Evolutionary conservation across 2,888 invertebrate genomes (phyloP).

Genomic region (Pyrgus malvae): DNA sequence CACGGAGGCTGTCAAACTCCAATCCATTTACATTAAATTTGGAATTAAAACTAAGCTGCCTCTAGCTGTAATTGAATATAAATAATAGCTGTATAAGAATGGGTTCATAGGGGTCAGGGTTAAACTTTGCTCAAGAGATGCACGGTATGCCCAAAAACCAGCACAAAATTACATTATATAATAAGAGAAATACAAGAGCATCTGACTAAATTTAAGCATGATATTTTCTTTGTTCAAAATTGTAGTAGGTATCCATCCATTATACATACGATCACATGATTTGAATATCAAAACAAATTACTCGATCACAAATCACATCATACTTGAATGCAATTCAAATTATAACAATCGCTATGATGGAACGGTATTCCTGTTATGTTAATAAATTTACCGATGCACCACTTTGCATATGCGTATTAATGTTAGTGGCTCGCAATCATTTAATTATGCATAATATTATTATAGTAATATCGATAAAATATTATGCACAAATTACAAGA

Average conservation of each 20-base stretch:
- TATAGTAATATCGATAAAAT: neutral
- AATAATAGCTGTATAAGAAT: too few relatives aligned
- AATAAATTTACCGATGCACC: conserved; percentile 32
- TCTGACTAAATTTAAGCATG: neutral
- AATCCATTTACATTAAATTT: too few relatives aligned
- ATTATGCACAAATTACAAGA: too few relatives aligned
- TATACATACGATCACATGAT: conserved; percentile 49
- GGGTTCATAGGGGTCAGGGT: too few relatives aligned
- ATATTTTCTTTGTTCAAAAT: conserved; percentile 1
- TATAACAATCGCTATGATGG: conserved; percentile 42
- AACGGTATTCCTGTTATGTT: conserved; percentile 35
- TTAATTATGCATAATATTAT: neutral
- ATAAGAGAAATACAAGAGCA: neutral
- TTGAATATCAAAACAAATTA: conserved; percentile 61
- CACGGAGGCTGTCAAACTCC: too few relatives aligned
- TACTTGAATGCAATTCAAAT: conserved; percentile 52
- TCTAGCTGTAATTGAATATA: too few relatives aligned
- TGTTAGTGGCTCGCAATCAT: neutral
- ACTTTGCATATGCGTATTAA: conserved; percentile 22
- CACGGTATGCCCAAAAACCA: neutral
- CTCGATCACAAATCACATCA: conserved; percentile 46
- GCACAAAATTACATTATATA: neutral
- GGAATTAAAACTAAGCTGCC: too few relatives aligned
- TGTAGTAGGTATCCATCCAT: conserved; percentile 2
- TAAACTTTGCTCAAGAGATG: too few relatives aligned